Evolutionary conservation across 2,888 invertebrate genomes (phyloP).

Genomic region (Pelosia muscerda): DNA sequence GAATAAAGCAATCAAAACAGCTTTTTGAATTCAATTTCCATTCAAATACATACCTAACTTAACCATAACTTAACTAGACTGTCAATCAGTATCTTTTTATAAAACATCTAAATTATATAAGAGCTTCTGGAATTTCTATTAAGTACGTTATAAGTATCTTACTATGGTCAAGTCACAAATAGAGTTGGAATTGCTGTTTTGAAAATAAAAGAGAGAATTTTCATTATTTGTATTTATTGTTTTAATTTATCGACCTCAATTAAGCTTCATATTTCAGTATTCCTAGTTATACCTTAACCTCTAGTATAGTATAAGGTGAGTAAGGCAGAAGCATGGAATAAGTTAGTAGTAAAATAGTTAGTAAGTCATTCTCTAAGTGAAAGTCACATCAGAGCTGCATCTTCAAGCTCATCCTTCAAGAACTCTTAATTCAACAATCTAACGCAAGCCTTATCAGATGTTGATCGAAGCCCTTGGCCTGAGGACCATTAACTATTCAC

Average conservation of each 20-base stretch:
- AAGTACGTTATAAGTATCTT: neutral
- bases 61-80: neutral
- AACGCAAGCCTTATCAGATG: neutral
- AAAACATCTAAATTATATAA: neutral
- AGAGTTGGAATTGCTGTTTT: neutral
- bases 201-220: neutral
- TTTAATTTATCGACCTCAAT: no score
- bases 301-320: no score
- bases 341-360: no score
- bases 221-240: neutral
- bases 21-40: no score
- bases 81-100: neutral
- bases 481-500: neutral
- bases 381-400: neutral
- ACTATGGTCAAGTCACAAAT: neutral
- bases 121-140: no score
- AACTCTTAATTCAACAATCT: neutral
- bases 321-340: no score
- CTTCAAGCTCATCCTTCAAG: neutral
- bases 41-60: neutral
- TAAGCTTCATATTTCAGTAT: no score
- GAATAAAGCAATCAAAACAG: no score
- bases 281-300: no score
- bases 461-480: neutral
- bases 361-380: no score